Conservation (phyloP, 1,140 invertebrate genomes). For the Brachystomella parvula region DNA sequence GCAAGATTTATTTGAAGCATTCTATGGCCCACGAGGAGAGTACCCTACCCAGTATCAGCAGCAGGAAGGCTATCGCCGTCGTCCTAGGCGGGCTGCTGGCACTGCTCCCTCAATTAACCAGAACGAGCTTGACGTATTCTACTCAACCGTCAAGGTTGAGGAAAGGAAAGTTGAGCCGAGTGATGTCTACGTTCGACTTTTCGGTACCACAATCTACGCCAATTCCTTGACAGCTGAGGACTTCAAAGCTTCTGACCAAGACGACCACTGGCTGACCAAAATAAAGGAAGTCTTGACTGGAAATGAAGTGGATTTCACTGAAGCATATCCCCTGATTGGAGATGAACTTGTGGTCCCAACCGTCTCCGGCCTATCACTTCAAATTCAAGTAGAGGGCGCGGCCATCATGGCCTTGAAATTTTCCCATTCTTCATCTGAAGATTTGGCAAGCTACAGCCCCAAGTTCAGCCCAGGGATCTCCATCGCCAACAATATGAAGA, state of each 20-base stretch:
- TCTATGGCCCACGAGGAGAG: not conserved
- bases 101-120: not conserved
- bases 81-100: conserved; percentile 10
- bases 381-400: conserved; percentile 61
- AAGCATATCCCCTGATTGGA: conserved; percentile 61
- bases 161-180: conserved; percentile 5
- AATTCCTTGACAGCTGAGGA: conserved; percentile 38
- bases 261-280: conserved; percentile 38
- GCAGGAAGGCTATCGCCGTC: conserved; percentile 7
- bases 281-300: not conserved
- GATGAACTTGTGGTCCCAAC: conserved; percentile 69
- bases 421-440: conserved; percentile 55
- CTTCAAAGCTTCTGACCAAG: conserved; percentile 34
- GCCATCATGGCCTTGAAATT: conserved; percentile 58
- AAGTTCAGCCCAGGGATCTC: conserved; percentile 5
- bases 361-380: conserved; percentile 63
- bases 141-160: not conserved
- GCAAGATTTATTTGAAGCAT: not conserved
- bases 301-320: conserved; percentile 41
- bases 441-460: conserved; percentile 60
- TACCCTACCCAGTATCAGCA: not conserved
- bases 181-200: conserved; percentile 35
- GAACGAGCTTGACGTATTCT: conserved; percentile 1
- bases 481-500: conserved; percentile 55
- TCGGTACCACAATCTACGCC: conserved; percentile 23